Evolutionary conservation across 2,113 vertebrate species (phyloP).

Genomic region (Camelus dromedarius): DNA sequence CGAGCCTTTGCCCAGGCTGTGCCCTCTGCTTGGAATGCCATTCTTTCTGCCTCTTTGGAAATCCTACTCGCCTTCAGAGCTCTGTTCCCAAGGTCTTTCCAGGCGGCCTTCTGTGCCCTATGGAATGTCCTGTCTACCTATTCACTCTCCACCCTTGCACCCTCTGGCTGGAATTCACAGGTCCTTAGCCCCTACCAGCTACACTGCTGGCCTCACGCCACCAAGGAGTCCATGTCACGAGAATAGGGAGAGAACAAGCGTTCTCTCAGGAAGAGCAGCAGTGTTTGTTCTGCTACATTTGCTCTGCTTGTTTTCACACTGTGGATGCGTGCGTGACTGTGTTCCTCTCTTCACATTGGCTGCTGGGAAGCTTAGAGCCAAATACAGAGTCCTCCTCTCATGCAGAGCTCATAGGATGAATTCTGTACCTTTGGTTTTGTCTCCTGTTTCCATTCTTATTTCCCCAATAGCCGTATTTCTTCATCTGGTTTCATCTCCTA

Average conservation of each 20-base stretch:
- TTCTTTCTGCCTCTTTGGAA: background rate
- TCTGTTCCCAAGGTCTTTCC: background rate
- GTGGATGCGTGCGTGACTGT: background rate
- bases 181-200: background rate
- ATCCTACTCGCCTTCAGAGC: no score
- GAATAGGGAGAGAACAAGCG: background rate
- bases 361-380: background rate
- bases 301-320: background rate
- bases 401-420: background rate
- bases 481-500: background rate
- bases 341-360: background rate
- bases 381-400: no score
- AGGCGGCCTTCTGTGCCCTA: background rate
- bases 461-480: background rate
- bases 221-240: background rate
- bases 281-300: background rate
- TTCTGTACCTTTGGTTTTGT: background rate
- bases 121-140: accelerated
- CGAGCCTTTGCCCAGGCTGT: accelerated
- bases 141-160: accelerated
- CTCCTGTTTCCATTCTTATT: background rate
- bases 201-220: background rate
- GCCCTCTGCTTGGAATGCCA: no score
- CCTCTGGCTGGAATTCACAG: accelerated
- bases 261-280: background rate